Conservation (phyloP, 2,888 invertebrate genomes). For the Syrphus vitripennis region DNA sequence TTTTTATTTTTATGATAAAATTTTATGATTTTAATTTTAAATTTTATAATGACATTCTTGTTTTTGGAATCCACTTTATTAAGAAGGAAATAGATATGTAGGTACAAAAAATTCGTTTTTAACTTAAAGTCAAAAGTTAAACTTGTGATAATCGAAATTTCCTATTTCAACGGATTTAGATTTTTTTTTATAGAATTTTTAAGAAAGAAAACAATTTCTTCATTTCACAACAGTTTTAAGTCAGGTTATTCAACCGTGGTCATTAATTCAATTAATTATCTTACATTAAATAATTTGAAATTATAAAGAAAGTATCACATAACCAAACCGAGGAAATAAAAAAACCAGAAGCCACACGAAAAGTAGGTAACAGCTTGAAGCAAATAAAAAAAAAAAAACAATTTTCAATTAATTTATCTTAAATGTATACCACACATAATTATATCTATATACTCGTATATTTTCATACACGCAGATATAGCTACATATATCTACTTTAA, state of each 20-base stretch:
- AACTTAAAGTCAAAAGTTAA: too few relatives aligned
- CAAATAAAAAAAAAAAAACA: constrained; percentile 14
- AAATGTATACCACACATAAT: background rate
- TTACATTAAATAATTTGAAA: constrained; percentile 29
- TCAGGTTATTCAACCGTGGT: constrained; percentile 30
- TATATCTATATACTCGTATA: background rate
- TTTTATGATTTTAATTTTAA: too few relatives aligned
- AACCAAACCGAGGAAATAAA: constrained; percentile 1
- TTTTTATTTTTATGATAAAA: too few relatives aligned
- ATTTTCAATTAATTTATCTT: constrained; percentile 40
- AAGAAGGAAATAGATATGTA: too few relatives aligned
- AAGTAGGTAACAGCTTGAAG: constrained; percentile 16
- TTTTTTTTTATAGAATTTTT: background rate
- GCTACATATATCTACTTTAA: background rate
- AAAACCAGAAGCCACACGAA: background rate
- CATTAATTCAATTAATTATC: constrained; percentile 31
- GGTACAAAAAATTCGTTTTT: too few relatives aligned
- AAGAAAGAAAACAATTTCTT: background rate
- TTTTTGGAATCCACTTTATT: too few relatives aligned
- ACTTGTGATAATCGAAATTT: too few relatives aligned
- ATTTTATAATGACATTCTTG: too few relatives aligned
- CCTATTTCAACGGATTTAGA: too few relatives aligned
- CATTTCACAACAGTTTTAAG: background rate
- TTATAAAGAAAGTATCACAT: constrained; percentile 38
- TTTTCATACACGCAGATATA: background rate